A percentile compares a stretch with the other conserved stretches of the same genome.
phyloP scores from a whole-genome alignment of 2,888 invertebrate species.

The Drosophila mimetica region DNA sequence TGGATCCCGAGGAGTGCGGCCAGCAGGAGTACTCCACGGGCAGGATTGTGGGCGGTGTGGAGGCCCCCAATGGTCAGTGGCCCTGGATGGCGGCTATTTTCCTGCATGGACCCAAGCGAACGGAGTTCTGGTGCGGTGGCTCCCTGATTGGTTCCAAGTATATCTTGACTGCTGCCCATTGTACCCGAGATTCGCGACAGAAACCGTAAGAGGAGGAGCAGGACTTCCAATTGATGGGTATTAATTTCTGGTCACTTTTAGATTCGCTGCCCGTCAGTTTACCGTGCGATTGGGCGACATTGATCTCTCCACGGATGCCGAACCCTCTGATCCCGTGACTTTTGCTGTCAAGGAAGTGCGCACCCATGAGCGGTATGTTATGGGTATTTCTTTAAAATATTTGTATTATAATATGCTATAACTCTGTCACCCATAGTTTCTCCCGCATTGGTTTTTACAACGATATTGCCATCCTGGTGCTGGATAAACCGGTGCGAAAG shows the following conservation, averaged over 20 bases:
- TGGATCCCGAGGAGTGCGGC: conserved; percentile 88
- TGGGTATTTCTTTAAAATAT: neutral
- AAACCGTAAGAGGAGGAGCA: conserved; percentile 88
- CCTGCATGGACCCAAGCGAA: conserved; percentile 92
- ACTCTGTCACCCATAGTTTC: conserved; percentile 88
- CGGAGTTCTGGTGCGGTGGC: conserved; percentile 97
- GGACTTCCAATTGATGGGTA: too few relatives aligned
- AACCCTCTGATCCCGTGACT: conserved; percentile 93
- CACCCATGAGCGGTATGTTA: conserved; percentile 88
- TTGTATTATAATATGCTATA: neutral
- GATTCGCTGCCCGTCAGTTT: conserved; percentile 94
- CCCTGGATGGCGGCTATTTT: conserved; percentile 99
- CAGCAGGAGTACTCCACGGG: conserved; percentile 92
- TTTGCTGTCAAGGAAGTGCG: conserved; percentile 91
- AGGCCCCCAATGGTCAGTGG: conserved; percentile 93
- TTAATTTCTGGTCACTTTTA: conserved; percentile 82
- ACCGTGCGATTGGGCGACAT: conserved; percentile 95
- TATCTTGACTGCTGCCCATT: conserved; percentile 95
- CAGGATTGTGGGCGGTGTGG: conserved; percentile 95
- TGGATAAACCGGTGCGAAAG: conserved; percentile 89
- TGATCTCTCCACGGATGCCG: conserved; percentile 92
- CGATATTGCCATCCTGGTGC: conserved; percentile 90
- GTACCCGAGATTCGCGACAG: conserved; percentile 94
- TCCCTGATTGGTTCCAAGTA: conserved; percentile 92
- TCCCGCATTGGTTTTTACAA: conserved; percentile 97